Conservation (phyloP, 2,888 invertebrate genomes). For the Macrosiphum euphorbiae region DNA sequence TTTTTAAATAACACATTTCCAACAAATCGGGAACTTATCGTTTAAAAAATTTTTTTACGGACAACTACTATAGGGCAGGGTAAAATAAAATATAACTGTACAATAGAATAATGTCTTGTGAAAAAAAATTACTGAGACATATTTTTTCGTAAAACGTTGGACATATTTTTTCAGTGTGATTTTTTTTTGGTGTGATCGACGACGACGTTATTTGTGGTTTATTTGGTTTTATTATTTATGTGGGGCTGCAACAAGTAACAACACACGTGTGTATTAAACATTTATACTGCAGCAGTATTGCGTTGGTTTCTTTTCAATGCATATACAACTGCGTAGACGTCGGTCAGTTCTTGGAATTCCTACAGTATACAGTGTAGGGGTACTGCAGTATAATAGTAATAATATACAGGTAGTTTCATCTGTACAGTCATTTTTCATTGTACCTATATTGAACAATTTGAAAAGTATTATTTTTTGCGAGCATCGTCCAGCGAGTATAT, state of each 20-base stretch:
- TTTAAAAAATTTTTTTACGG: not conserved
- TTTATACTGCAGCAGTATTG: not conserved
- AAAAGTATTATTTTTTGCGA: not conserved
- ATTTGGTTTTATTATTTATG: not conserved
- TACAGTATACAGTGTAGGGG: no score
- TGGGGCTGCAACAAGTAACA: not conserved
- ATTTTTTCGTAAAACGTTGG: not conserved
- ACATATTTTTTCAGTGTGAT: not conserved
- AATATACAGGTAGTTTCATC: not conserved
- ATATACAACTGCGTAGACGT: not conserved
- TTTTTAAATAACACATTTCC: not conserved
- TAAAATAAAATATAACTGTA: no score
- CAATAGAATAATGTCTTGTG: no score
- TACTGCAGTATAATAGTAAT: not conserved
- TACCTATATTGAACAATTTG: not conserved
- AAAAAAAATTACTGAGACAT: not conserved
- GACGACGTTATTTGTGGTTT: not conserved
- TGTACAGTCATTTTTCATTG: not conserved
- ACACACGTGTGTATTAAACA: not conserved
- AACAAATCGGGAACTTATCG: not conserved
- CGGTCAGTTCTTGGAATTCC: constrained; percentile 13
- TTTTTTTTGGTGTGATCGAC: no score
- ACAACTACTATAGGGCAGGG: not conserved
- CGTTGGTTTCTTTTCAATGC: not conserved
- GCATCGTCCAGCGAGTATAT: not conserved